Base-by-base conservation (phyloP, 35 echinoderm and acorn worm species). In the Acanthaster planci region DNA sequence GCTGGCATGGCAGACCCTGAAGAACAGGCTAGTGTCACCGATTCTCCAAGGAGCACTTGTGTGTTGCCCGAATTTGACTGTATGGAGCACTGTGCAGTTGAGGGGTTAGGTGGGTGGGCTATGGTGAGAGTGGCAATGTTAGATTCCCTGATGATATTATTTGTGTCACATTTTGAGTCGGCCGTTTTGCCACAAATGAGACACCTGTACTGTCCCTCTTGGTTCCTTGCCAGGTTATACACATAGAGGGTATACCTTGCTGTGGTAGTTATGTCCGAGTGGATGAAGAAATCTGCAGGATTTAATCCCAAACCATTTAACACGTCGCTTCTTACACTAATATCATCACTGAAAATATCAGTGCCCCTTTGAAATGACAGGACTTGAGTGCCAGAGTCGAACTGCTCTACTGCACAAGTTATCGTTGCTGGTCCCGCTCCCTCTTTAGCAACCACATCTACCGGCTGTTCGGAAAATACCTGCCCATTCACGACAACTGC, bases 131-230 rank as follows among this genome's bases (percentile, higher is more conserved):
- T 26, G 15, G 84, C 38, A 52, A 53, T 40, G 23, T 50, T 22
- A 19, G 84, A 86, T 52, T 86, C 84, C 15, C 51, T 8, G 6
- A 86, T 31, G 0, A 86, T 37, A 55, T 17, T 37, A 42, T 68
- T 76, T 30, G 67, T 36, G 16, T 52, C 44, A 86, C 34, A 16
- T 38, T 2, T 38, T 36, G 27, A 51, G 8, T 51, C 44, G 42
- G 52, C 64, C 44, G 42, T 47, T 47, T 30, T 77, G 15, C 38
- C 77, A 55, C 84, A 86, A 30, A 86, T 29, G 17, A 59, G 19
- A 78, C 84, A 86, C 78, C 38, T 86, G 32, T 77, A 86, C 50
- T 86, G 44, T 36, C 84, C 67, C 8, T 42, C 39, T 23, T 77
- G 34, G 30, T 53, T 32, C 32, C 3, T 29, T 51, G 27, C 55